These are phyloP conservation scores for pig (Sus scrofa) DNA, from an alignment of 2,113 vertebrate species.

Conservation along the genomic window T2T-Sscrofa CM000824.6:207584001-207584500, in stretches of 20 bases:
- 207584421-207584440: no score
- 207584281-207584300: neutral
- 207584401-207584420: no score
- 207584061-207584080: slow-evolving; percentile 3
- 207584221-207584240: neutral
- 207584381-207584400: neutral
- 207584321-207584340: neutral
- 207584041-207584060: slow-evolving; percentile 29
- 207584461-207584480: no score
- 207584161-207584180: slow-evolving; percentile 5
- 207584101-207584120: neutral
- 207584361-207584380: neutral
- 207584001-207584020: slow-evolving; percentile 24
- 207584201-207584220: neutral
- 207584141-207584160: neutral
- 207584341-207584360: neutral
- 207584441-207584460: no score
- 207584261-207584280: neutral
- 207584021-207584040: slow-evolving; percentile 52
- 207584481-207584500: no score
- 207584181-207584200: neutral
- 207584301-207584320: neutral
- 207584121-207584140: neutral
- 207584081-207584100: neutral
- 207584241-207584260: neutral